Base-by-base conservation (phyloP, 2,113 vertebrate species). In the Mesoclemmys tuberculata region DNA sequence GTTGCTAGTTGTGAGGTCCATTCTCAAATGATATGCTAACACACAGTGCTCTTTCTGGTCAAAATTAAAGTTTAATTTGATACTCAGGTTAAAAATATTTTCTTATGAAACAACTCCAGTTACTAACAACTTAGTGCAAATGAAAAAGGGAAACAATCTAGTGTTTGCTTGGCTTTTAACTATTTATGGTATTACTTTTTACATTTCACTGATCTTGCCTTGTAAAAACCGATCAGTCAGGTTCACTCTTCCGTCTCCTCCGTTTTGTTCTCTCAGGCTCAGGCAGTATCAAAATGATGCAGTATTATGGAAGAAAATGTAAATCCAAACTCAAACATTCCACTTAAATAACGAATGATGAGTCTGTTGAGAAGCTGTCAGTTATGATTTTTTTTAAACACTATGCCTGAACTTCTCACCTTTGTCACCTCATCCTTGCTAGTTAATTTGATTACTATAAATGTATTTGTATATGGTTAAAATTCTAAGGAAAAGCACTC, bases 141-240 rank as follows among this genome's bases (percentile, higher is more conserved):
- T 38, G 80, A 46, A n/a, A 27, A 89, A 41, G 14, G 5, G 44
- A 35, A 88, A 13, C 31, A 16, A 54, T 52, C 68, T 80, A 22
- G 6, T 75, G 16, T 58, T 91, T 78, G 51, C 44, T 52, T 94
- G 10, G 13, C 21, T 80, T 35, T 79, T 55, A 26, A 35, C 90
- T 16, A 31, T 41, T 31, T 71, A 7, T 52, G 54, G 26, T n/a
- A 9, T 31, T n/a, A 38, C 71, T 22, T 89, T 88, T 92, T 35
- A 64, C n/a, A 6, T 0, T 3, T n/a, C 2, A 3, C 38, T 61
- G 27, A 71, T 8, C 22, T 58, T 3, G 71, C 51, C 3, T 81
- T 71, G 68, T 44, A 54, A 46, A 82, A 38, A n/a, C n/a, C 24
- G 71, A 22, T 41, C 24, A 41, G 10, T 22, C 22, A 5, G n/a